Conservation (phyloP, 2,113 vertebrate species). For the Scytalopus superciliaris region DNA sequence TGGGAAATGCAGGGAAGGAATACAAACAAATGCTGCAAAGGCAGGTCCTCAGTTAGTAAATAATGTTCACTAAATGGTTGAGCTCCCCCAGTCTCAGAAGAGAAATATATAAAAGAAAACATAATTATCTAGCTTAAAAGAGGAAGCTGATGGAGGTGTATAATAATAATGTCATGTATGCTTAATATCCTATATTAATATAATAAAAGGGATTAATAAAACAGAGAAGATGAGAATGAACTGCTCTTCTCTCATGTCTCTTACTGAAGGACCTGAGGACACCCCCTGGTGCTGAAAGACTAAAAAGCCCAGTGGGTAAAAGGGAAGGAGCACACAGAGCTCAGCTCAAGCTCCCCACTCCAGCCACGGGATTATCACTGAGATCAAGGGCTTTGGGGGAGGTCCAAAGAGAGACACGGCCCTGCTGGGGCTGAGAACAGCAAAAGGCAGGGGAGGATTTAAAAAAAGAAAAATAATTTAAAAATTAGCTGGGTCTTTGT, state of each 20-base stretch:
- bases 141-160: not conserved
- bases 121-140: not conserved
- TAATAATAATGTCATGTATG: not conserved
- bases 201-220: not conserved
- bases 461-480: rapidly evolving
- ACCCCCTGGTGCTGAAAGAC: not conserved
- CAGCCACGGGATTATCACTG: not conserved
- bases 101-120: not conserved
- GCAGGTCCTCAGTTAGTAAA: not conserved
- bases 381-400: not conserved
- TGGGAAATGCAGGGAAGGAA: not conserved
- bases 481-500: not conserved
- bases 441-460: not conserved
- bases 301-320: not conserved
- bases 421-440: not conserved
- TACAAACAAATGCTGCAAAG: not conserved
- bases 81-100: not conserved
- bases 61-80: not conserved
- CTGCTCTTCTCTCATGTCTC: not conserved
- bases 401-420: not conserved
- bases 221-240: not conserved
- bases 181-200: not conserved
- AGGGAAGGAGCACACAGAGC: not conserved
- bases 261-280: not conserved
- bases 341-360: not conserved